Conservation (phyloP, 2,888 invertebrate species). For the Strigamia maritima region DNA sequence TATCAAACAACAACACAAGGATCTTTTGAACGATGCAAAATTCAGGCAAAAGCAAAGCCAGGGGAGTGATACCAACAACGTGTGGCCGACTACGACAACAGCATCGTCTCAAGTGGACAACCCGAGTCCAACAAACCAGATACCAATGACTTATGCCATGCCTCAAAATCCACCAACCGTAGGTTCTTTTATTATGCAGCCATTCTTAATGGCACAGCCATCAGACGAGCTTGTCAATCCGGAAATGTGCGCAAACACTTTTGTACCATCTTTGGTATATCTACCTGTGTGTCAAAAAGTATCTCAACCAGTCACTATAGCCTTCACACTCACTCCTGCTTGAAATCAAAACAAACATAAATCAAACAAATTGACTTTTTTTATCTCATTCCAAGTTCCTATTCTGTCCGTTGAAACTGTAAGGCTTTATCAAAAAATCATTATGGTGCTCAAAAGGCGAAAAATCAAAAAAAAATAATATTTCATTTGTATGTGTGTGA, state of each 20-base stretch:
- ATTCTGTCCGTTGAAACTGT: slow-evolving; percentile 26
- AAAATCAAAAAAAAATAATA: slow-evolving; percentile 38
- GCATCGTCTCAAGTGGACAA: background rate
- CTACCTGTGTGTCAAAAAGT: slow-evolving; percentile 87
- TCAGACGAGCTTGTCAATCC: slow-evolving; percentile 26
- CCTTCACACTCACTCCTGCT: slow-evolving; percentile 90
- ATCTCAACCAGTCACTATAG: slow-evolving; percentile 79
- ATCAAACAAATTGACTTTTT: background rate
- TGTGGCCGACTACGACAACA: background rate
- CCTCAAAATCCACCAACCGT: slow-evolving; percentile 49
- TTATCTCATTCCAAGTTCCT: slow-evolving; percentile 37
- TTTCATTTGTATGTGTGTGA: slow-evolving; percentile 2
- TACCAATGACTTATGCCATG: slow-evolving; percentile 51
- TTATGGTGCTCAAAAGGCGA: slow-evolving; percentile 39
- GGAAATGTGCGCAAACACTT: slow-evolving; percentile 55
- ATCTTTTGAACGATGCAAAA: slow-evolving; percentile 27
- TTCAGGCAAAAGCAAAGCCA: background rate
- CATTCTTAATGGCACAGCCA: slow-evolving; percentile 75
- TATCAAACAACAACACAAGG: slow-evolving; percentile 56
- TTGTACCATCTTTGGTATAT: slow-evolving; percentile 88
- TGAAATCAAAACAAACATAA: slow-evolving; percentile 49
- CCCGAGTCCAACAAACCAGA: slow-evolving; percentile 43
- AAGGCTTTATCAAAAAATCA: slow-evolving; percentile 8
- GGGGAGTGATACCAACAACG: slow-evolving; percentile 9
- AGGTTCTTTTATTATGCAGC: slow-evolving; percentile 77